Evolutionary conservation across 35 echinoderm and acorn worm genomes (phyloP).

Genomic region (Holothuria glaberrima): DNA sequence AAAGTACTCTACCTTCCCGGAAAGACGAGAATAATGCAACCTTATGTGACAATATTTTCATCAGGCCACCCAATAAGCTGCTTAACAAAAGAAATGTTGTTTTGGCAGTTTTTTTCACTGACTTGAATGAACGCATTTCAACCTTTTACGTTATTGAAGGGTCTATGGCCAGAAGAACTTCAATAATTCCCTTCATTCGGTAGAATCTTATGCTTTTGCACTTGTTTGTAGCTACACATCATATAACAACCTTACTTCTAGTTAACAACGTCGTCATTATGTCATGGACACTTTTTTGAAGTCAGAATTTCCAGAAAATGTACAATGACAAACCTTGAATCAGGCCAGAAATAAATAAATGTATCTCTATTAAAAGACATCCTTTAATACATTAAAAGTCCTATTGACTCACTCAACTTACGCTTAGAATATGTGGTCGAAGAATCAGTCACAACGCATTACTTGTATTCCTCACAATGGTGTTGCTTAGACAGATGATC

Average conservation of each 20-base stretch:
- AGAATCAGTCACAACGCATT: not conserved
- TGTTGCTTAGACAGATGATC: not conserved
- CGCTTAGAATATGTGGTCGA: not conserved
- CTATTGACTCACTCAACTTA: not conserved
- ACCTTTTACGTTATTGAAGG: not conserved
- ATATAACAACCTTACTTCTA: no score
- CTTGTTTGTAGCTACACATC: no score
- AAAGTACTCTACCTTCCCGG: not conserved
- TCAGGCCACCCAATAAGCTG: not conserved
- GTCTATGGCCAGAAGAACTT: no score
- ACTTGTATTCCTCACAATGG: no score
- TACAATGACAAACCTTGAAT: slow-evolving; percentile 1
- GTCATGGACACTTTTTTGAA: not conserved
- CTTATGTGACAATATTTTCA: not conserved
- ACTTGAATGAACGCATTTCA: not conserved
- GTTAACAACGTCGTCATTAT: not conserved
- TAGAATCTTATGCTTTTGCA: not conserved
- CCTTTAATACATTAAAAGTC: not conserved
- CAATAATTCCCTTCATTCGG: not conserved
- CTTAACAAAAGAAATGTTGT: not conserved
- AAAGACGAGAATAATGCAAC: not conserved
- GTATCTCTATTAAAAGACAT: not conserved
- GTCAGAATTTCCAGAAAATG: not conserved
- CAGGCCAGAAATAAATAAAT: not conserved
- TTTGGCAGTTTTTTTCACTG: not conserved